phyloP scores from a whole-genome alignment of 92 coral and sea anemone species.

The Pocillopora meandrina region DNA sequence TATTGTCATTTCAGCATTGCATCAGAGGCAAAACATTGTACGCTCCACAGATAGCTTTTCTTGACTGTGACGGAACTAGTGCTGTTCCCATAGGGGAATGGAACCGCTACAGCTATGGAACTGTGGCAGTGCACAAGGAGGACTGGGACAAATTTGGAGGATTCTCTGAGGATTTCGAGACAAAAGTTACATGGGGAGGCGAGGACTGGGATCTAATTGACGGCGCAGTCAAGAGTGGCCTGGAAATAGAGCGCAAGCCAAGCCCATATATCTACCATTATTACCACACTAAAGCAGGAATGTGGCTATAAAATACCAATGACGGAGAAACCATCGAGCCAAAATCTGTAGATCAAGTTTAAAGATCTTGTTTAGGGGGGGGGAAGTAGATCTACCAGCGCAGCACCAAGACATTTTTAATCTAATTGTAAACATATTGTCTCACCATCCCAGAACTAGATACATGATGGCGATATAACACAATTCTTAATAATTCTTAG shows the following conservation, averaged over 20 bases:
- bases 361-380: not conserved
- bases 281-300: slow-evolving; percentile 26
- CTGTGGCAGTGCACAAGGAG: slow-evolving; percentile 46
- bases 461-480: too few species aligned
- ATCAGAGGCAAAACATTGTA: slow-evolving; percentile 69
- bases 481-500: too few species aligned
- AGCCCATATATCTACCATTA: slow-evolving; percentile 53
- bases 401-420: too few species aligned
- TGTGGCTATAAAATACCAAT: not conserved
- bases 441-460: too few species aligned
- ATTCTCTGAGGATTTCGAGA: slow-evolving; percentile 21
- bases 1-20: slow-evolving; percentile 52
- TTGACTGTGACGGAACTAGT: slow-evolving; percentile 45
- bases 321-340: not conserved
- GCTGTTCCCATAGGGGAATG: slow-evolving; percentile 55
- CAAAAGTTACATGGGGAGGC: slow-evolving; percentile 64
- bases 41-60: slow-evolving; percentile 71
- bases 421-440: too few species aligned
- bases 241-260: slow-evolving; percentile 59
- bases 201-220: slow-evolving; percentile 76
- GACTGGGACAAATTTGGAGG: slow-evolving; percentile 76
- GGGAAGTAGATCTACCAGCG: too few species aligned
- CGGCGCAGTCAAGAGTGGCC: slow-evolving; percentile 52
- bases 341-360: not conserved
- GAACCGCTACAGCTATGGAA: slow-evolving; percentile 71